Conservation (phyloP, 2,113 vertebrate genomes). For the Heliornis fulica region DNA sequence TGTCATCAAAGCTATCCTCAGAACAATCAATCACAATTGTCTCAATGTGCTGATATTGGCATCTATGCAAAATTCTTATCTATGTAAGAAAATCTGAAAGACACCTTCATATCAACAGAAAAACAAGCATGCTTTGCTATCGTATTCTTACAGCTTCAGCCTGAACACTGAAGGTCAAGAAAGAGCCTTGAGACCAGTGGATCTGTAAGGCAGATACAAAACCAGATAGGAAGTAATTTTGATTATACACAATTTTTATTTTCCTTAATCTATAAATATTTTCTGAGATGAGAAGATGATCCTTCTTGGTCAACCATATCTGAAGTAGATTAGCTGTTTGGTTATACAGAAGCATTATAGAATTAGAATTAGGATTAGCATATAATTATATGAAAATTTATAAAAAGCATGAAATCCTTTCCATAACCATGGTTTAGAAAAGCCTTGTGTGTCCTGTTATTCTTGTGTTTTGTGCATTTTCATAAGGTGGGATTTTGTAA, state of each 20-base stretch:
- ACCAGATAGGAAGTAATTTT: not conserved
- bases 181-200: not conserved
- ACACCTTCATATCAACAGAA: not conserved
- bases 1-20: not conserved
- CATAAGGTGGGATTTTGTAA: not conserved
- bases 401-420: conserved; percentile 24
- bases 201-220: not conserved
- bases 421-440: conserved; percentile 1
- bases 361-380: conserved; percentile 44
- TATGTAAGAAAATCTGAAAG: not conserved
- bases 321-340: conserved; percentile 9
- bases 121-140: not conserved
- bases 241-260: not conserved
- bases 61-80: not conserved
- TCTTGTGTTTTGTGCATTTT: not conserved
- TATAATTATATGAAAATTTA: conserved; percentile 14
- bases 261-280: not conserved
- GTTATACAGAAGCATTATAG: not conserved
- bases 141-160: not conserved
- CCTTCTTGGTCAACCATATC: not conserved
- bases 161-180: not conserved
- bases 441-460: not conserved
- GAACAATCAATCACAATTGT: not conserved
- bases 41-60: not conserved
- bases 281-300: not conserved